Evolutionary conservation across 2,113 vertebrate genomes (phyloP).

Genomic region (Lonchura striata): DNA sequence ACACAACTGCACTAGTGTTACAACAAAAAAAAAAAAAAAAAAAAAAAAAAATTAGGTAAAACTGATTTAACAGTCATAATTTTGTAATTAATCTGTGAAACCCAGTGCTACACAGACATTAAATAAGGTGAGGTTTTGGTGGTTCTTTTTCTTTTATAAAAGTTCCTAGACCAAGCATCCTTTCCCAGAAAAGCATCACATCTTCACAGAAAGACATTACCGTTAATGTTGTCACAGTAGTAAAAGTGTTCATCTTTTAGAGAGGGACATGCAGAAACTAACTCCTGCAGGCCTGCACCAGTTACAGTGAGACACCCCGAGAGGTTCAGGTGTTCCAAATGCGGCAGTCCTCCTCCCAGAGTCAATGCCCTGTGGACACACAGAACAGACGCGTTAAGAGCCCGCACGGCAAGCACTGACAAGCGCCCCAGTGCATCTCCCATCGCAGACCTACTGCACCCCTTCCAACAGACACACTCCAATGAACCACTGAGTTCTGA

Average conservation of each 20-base stretch:
- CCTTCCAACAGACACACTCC: background rate
- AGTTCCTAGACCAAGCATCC: background rate
- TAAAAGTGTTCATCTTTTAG: constrained; percentile 98
- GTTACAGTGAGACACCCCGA: constrained; percentile 94
- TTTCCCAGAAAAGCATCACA: background rate
- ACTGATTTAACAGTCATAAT: background rate
- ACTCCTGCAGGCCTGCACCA: constrained; percentile 89
- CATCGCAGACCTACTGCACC: background rate
- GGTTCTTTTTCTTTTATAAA: background rate
- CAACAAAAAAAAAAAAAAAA: background rate
- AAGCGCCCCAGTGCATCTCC: fast-evolving
- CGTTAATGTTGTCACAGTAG: constrained; percentile 99
- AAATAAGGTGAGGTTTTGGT: background rate
- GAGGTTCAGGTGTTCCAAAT: constrained; percentile 93
- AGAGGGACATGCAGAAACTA: constrained; percentile 90
- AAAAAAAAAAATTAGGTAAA: background rate
- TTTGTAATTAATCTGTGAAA: background rate
- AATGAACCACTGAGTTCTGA: fast-evolving
- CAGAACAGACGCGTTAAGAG: background rate
- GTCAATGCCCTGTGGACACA: constrained; percentile 84
- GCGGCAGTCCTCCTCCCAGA: constrained; percentile 89
- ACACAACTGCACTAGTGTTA: background rate
- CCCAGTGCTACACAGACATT: background rate
- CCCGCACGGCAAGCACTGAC: fast-evolving
- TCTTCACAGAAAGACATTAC: constrained; percentile 77